Conservation (phyloP, 2,888 invertebrate genomes). For the Polietes domitor region DNA sequence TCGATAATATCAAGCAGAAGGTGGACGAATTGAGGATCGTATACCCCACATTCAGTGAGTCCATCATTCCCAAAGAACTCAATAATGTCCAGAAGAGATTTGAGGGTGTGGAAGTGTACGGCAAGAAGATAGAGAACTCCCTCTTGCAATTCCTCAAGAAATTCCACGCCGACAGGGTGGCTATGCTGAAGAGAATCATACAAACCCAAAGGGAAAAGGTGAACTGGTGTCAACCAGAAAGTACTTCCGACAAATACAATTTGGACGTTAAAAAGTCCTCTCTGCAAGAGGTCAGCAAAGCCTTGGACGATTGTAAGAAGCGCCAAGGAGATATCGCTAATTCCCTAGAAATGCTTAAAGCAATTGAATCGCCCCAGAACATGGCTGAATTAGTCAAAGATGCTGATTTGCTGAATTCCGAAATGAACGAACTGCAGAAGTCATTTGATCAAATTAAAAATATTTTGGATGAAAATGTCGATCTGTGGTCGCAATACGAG, state of each 20-base stretch:
- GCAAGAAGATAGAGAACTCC: conserved; percentile 90
- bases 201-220: conserved; percentile 93
- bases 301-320: conserved; percentile 86
- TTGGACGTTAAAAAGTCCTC: conserved; percentile 94
- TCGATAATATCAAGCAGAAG: conserved; percentile 86
- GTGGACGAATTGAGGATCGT: conserved; percentile 87
- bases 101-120: conserved; percentile 89
- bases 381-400: conserved; percentile 86
- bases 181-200: conserved; percentile 90
- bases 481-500: conserved; percentile 91
- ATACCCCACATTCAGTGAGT: conserved; percentile 90
- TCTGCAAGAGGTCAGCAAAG: conserved; percentile 87
- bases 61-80: conserved; percentile 90
- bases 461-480: conserved; percentile 86
- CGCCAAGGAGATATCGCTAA: conserved; percentile 86
- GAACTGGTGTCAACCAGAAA: conserved; percentile 94
- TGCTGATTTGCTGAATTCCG: conserved; percentile 86
- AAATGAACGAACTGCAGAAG: conserved; percentile 86
- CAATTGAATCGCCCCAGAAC: conserved; percentile 88
- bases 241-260: conserved; percentile 94
- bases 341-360: conserved; percentile 86
- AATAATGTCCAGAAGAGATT: conserved; percentile 91
- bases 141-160: conserved; percentile 92
- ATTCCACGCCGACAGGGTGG: conserved; percentile 91
- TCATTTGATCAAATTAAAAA: conserved; percentile 86